These are phyloP conservation scores for Chanos chanos DNA, from an alignment of 2,797 vertebrate genomes.

Conservation along the genomic window DNA sequence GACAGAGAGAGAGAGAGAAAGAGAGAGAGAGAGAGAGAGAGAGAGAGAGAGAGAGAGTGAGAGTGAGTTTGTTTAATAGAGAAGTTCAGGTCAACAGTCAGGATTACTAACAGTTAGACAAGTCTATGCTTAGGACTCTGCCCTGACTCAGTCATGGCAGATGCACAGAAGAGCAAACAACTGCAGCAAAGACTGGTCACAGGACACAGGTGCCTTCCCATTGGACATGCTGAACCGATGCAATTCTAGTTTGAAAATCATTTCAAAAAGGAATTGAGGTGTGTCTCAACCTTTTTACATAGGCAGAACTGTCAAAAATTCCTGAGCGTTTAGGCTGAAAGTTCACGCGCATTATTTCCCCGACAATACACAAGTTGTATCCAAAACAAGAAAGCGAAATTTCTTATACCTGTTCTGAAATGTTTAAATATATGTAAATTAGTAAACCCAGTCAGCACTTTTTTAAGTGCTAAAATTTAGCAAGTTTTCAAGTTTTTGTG, in stretches of 20 bases:
- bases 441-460: too few species aligned
- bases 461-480: too few species aligned
- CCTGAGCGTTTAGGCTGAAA: background rate
- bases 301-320: too few species aligned
- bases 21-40: slow-evolving; percentile 33
- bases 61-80: slow-evolving; percentile 25
- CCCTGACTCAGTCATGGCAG: slow-evolving; percentile 47
- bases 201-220: slow-evolving; percentile 50
- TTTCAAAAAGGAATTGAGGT: too few species aligned
- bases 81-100: slow-evolving; percentile 62
- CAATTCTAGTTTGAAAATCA: slow-evolving; percentile 32
- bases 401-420: slow-evolving; percentile 23
- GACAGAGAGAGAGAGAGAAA: slow-evolving; percentile 45
- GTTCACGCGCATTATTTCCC: too few species aligned
- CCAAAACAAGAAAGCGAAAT: slow-evolving; percentile 13
- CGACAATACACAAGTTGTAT: too few species aligned
- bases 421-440: slow-evolving; percentile 25
- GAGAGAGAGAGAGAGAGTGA: background rate
- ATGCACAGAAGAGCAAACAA: slow-evolving; percentile 34
- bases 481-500: too few species aligned
- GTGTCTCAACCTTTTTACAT: too few species aligned
- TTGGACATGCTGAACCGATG: slow-evolving; percentile 42
- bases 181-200: slow-evolving; percentile 26
- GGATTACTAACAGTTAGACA: slow-evolving; percentile 66
- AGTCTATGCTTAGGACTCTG: slow-evolving; percentile 30